Evolutionary conservation across 2,113 vertebrate genomes (phyloP).

Genomic region (Piprites chloris): DNA sequence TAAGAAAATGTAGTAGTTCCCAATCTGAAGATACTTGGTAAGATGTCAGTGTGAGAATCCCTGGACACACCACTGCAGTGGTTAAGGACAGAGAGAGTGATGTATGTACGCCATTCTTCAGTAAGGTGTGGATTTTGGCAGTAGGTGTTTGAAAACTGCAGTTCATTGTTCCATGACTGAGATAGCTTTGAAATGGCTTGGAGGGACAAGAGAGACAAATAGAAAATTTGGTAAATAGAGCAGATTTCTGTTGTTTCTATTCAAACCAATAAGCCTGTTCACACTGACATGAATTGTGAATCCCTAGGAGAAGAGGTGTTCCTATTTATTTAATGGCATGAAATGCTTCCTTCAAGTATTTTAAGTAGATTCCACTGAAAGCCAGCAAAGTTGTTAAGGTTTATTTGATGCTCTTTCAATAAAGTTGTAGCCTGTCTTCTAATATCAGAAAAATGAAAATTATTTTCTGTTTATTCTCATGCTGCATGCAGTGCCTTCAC

Average conservation of each 20-base stretch:
- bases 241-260: background rate
- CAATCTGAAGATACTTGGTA: background rate
- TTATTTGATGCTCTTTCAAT: background rate
- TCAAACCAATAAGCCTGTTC: background rate
- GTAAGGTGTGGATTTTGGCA: background rate
- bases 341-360: background rate
- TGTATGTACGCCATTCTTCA: background rate
- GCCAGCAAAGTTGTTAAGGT: background rate
- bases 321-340: background rate
- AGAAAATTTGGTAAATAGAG: background rate
- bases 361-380: background rate
- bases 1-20: background rate
- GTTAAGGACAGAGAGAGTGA: background rate
- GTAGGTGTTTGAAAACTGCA: background rate
- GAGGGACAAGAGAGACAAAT: background rate
- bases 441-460: background rate
- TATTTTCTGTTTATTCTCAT: background rate
- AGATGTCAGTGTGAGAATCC: background rate
- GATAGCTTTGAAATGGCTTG: background rate
- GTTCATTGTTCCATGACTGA: background rate
- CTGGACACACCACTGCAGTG: background rate
- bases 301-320: background rate
- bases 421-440: background rate
- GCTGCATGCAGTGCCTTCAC: background rate
- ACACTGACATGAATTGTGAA: background rate